Percentiles rank a stretch among this genome's conserved stretches.
These are phyloP conservation scores for Butastur rufipennis DNA, from an alignment of 2,113 vertebrate genomes.

Conservation along the genomic window DNA sequence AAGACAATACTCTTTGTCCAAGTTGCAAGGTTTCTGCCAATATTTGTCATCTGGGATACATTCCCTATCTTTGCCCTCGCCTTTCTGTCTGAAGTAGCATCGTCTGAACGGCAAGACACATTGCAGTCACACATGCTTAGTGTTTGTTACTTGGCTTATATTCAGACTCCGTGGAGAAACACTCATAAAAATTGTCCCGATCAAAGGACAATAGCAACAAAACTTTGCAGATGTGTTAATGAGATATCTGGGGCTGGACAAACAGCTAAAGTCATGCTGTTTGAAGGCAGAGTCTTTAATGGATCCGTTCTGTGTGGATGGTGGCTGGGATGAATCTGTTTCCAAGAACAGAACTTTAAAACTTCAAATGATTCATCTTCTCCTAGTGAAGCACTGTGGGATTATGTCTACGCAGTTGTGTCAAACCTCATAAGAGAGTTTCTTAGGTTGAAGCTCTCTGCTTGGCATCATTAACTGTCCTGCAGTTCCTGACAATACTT, in stretches of 20 bases:
- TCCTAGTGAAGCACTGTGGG: background rate
- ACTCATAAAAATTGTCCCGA: slow-evolving; percentile 9
- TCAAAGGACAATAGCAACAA: slow-evolving; percentile 22
- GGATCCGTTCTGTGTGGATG: background rate
- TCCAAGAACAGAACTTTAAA: background rate
- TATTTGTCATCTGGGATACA: slow-evolving; percentile 46
- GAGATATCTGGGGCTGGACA: background rate
- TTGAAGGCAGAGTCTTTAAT: background rate
- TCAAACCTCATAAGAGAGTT: background rate
- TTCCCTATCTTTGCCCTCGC: background rate
- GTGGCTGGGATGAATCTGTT: background rate
- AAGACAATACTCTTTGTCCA: slow-evolving; percentile 48
- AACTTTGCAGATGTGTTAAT: slow-evolving; percentile 21
- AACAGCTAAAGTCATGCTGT: background rate
- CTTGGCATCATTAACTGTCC: background rate
- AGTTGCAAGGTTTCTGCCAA: slow-evolving; percentile 17
- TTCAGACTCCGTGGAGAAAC: background rate
- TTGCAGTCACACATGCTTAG: slow-evolving; percentile 29
- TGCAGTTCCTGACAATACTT: background rate
- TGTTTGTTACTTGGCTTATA: slow-evolving; percentile 43
- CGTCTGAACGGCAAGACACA: background rate
- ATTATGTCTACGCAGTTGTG: background rate
- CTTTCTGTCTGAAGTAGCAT: slow-evolving; percentile 25
- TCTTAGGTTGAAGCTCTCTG: background rate
- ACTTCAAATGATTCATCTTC: background rate